Percentiles rank a stretch among this genome's conserved stretches.
phyloP scores from a whole-genome alignment of 2,888 invertebrate species.

The Scaptodrosophila latifasciaeformis region DNA sequence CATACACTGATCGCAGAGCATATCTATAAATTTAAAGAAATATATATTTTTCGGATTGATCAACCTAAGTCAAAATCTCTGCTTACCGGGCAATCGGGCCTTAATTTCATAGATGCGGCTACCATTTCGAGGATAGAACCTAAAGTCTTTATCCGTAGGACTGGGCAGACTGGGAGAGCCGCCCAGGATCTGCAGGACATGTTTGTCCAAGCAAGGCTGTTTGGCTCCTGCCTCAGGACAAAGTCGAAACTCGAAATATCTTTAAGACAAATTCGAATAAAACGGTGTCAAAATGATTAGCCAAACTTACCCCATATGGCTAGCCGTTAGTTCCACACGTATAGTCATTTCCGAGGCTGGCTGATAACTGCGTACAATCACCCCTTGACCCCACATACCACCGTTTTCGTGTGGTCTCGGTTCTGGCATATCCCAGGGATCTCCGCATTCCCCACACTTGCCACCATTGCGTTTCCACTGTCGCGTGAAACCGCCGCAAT shows the following conservation, averaged over 20 bases:
- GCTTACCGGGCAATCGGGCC: constrained; percentile 77
- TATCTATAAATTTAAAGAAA: constrained; percentile 64
- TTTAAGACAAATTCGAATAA: constrained; percentile 28
- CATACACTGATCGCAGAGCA: constrained; percentile 88
- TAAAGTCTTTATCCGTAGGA: constrained; percentile 77
- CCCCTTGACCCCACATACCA: constrained; percentile 87
- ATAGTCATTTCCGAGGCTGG: constrained; percentile 82
- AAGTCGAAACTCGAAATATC: constrained; percentile 87
- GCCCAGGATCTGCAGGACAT: constrained; percentile 79
- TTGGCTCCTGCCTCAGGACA: constrained; percentile 84
- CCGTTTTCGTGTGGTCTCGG: constrained; percentile 89
- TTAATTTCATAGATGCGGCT: constrained; percentile 87
- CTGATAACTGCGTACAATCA: constrained; percentile 87
- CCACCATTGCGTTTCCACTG: constrained; percentile 89
- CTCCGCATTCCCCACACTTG: constrained; percentile 91
- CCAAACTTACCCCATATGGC: constrained; percentile 81
- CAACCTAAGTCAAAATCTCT: no score
- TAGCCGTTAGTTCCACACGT: constrained; percentile 90
- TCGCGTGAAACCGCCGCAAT: constrained; percentile 89
- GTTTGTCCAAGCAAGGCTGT: constrained; percentile 86
- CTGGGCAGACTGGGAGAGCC: constrained; percentile 73
- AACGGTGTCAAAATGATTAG: not conserved
- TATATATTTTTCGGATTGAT: not conserved
- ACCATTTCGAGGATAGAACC: constrained; percentile 86
- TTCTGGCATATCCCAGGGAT: constrained; percentile 83